Conservation (phyloP, 2,797 vertebrate species). For the Atherinosoma microstoma region DNA sequence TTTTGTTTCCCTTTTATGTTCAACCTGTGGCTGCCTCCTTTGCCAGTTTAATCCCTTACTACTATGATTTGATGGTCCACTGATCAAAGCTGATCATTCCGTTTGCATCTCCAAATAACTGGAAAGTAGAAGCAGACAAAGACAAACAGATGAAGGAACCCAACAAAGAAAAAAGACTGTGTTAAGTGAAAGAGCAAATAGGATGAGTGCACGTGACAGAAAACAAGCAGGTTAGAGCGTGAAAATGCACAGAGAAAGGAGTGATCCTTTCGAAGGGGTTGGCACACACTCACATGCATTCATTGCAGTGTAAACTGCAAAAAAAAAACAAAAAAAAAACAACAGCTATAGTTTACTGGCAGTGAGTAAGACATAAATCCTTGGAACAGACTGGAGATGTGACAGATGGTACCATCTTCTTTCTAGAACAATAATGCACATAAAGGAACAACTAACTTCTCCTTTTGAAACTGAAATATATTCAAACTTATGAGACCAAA, state of each 20-base stretch:
- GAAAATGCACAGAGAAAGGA: constrained; percentile 2
- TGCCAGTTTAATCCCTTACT: constrained; percentile 62
- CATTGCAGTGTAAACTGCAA: constrained; percentile 17
- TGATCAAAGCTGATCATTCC: constrained; percentile 56
- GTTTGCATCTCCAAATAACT: constrained; percentile 45
- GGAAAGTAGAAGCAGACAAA: constrained; percentile 31
- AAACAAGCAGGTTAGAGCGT: constrained; percentile 22
- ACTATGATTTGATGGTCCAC: constrained; percentile 47
- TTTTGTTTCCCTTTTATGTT: constrained; percentile 40
- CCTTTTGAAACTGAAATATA: background rate
- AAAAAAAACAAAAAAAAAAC: background rate
- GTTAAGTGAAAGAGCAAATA: constrained; percentile 24
- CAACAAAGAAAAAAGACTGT: background rate
- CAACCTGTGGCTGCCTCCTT: constrained; percentile 30
- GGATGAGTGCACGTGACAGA: constrained; percentile 36
- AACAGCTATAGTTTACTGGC: constrained; percentile 3
- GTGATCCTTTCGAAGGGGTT: constrained; percentile 30
- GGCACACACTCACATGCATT: constrained; percentile 14
- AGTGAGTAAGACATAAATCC: constrained; percentile 19
- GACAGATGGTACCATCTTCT: background rate
- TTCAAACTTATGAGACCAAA: constrained; percentile 6
- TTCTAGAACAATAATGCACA: constrained; percentile 12
- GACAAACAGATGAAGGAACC: background rate
- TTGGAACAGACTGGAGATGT: background rate
- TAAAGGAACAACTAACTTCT: constrained; percentile 9